A percentile compares a stretch with the other conserved stretches of the same genome.
Evolutionary conservation across 1,140 invertebrate species (phyloP).

Genomic region (Heliconius himera): DNA sequence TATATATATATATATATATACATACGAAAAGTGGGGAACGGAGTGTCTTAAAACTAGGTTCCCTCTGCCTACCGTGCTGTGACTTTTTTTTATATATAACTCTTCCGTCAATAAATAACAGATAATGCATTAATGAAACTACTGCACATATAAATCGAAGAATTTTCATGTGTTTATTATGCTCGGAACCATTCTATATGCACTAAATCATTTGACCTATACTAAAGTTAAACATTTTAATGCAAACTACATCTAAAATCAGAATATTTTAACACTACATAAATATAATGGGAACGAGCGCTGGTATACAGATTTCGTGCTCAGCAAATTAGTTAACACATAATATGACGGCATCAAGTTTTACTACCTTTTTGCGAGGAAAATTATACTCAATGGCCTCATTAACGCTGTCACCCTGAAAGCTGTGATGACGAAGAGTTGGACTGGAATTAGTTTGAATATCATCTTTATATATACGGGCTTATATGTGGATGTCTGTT

Average conservation of each 20-base stretch:
- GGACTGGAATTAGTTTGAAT: not conserved
- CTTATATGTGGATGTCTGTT: not conserved
- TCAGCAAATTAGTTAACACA: constrained; percentile 21
- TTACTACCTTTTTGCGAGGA: constrained; percentile 10
- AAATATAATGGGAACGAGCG: constrained; percentile 3
- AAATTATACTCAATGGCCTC: not conserved
- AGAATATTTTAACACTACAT: not conserved
- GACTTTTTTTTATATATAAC: too few relatives aligned
- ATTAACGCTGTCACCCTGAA: constrained; percentile 15
- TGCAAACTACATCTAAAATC: not conserved
- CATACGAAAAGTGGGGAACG: too few relatives aligned
- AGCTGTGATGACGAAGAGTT: constrained; percentile 8
- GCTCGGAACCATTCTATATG: too few relatives aligned
- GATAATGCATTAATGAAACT: not conserved
- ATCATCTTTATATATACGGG: not conserved
- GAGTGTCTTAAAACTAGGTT: too few relatives aligned
- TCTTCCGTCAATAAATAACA: too few relatives aligned
- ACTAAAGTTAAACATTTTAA: not conserved
- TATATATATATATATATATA: too few relatives aligned
- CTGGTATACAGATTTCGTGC: not conserved
- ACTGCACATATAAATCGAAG: not conserved
- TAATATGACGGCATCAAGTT: constrained; percentile 24
- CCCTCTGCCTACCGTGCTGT: too few relatives aligned
- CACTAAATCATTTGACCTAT: too few relatives aligned
- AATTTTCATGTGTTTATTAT: too few relatives aligned